Percentiles rank a stretch among this genome's conserved stretches.
These are phyloP conservation scores for Aleiodes sp. DNA, from an alignment of 1,140 invertebrate species.

Conservation along the genomic window DNA sequence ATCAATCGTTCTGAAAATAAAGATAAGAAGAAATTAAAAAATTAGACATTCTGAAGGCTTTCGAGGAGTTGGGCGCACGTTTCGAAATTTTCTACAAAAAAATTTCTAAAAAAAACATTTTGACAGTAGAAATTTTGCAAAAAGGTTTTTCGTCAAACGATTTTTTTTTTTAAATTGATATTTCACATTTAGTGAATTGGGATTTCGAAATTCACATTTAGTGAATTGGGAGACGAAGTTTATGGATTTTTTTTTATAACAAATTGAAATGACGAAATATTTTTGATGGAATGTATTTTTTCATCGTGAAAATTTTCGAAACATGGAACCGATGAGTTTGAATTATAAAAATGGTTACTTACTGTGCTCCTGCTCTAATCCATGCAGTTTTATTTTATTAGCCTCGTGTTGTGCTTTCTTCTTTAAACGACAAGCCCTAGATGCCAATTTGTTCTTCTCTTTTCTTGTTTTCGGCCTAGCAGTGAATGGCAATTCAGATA, in stretches of 20 bases:
- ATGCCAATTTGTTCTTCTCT: slow-evolving; percentile 98
- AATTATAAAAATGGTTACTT: slow-evolving; percentile 15
- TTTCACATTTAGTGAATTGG: too few relatives aligned
- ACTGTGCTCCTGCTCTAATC: slow-evolving; percentile 93
- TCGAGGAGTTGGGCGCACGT: neutral
- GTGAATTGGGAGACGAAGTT: too few relatives aligned
- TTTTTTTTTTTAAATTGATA: too few relatives aligned
- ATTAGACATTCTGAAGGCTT: slow-evolving; percentile 24
- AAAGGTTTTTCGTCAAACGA: too few relatives aligned
- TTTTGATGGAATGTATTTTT: too few relatives aligned
- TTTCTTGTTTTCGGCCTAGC: slow-evolving; percentile 91
- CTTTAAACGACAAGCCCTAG: slow-evolving; percentile 92
- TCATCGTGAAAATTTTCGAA: slow-evolving; percentile 23
- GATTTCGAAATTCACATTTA: too few relatives aligned
- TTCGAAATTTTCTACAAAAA: neutral
- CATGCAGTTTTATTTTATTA: slow-evolving; percentile 94
- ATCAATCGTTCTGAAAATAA: slow-evolving; percentile 72
- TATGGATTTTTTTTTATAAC: too few relatives aligned
- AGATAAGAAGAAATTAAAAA: slow-evolving; percentile 34
- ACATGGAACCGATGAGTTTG: slow-evolving; percentile 26
- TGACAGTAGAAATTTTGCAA: too few relatives aligned
- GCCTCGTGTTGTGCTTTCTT: slow-evolving; percentile 96
- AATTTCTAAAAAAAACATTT: slow-evolving; percentile 24
- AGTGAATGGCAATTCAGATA: slow-evolving; percentile 91
- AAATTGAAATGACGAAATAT: too few relatives aligned